These are phyloP conservation scores for Psilopsiagon aymara DNA, from an alignment of 2,113 vertebrate genomes.

Conservation along the genomic window DNA sequence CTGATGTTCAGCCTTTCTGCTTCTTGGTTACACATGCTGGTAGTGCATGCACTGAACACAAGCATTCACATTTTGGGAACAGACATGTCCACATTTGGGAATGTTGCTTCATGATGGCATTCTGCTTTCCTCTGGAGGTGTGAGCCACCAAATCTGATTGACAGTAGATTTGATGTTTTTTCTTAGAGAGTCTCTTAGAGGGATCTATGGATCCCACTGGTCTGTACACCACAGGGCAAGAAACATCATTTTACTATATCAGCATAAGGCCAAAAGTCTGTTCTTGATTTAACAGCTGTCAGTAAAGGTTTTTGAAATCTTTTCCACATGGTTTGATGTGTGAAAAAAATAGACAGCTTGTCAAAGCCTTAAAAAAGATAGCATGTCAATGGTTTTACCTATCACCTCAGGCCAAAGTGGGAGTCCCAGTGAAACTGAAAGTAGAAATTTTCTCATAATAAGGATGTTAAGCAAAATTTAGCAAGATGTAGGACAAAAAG, in stretches of 20 bases:
- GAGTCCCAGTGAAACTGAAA: background rate
- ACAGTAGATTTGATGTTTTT: background rate
- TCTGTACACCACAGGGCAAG: background rate
- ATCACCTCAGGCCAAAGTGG: background rate
- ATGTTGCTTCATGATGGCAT: background rate
- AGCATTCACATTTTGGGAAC: background rate
- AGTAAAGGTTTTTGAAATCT: background rate
- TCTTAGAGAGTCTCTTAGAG: background rate
- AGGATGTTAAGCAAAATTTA: background rate
- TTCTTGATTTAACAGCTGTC: background rate
- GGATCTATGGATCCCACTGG: background rate
- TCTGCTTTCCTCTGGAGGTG: background rate
- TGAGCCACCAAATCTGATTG: background rate
- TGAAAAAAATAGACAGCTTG: background rate
- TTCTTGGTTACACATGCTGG: rapidly evolving
- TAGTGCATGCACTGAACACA: background rate
- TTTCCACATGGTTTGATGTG: background rate
- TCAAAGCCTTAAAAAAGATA: background rate
- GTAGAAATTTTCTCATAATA: background rate
- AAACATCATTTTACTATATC: background rate
- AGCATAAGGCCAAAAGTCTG: background rate
- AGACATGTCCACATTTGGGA: background rate
- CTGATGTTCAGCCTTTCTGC: background rate
- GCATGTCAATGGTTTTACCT: background rate
- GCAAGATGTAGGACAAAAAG: background rate